Conservation (phyloP, 2,888 invertebrate species). For the Invenusta paracnida region DNA sequence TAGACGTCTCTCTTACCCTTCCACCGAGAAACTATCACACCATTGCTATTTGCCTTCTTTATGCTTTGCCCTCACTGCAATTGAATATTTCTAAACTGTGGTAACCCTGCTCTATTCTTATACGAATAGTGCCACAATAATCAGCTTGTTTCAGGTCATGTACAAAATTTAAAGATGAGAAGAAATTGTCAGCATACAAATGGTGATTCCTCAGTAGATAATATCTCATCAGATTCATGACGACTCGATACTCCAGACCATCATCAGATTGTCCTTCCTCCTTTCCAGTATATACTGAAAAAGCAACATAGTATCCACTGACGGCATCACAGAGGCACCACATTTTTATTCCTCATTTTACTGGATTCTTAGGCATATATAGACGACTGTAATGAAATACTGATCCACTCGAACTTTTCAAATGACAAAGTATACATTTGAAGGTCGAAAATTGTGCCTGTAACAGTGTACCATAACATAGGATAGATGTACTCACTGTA, state of each 20-base stretch:
- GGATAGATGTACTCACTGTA: neutral
- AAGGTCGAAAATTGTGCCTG: neutral
- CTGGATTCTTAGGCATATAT: neutral
- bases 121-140: neutral
- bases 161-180: neutral
- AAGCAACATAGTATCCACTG: neutral
- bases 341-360: neutral
- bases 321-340: neutral
- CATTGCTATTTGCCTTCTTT: no score
- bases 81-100: neutral
- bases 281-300: neutral
- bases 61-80: no score
- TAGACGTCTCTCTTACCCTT: neutral
- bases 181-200: neutral
- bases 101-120: neutral
- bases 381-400: neutral
- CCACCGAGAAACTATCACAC: neutral
- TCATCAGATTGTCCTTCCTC: neutral
- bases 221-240: neutral
- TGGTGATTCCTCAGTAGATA: neutral
- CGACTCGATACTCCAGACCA: neutral
- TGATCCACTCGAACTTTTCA: neutral
- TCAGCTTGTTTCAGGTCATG: neutral
- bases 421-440: neutral
- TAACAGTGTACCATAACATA: neutral